Conservation (phyloP, 1,140 invertebrate species). For the Orius insidiosus region DNA sequence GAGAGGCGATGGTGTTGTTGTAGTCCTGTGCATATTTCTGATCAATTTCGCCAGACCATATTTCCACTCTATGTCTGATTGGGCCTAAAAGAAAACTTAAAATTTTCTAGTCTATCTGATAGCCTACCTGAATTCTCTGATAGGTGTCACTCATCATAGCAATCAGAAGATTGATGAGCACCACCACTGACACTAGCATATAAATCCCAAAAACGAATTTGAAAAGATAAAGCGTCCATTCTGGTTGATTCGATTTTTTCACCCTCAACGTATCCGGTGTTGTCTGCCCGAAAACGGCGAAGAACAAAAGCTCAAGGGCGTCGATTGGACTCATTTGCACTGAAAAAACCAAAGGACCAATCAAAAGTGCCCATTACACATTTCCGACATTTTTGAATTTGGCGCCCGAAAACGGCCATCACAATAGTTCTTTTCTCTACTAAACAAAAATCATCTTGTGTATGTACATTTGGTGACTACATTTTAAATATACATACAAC, state of each 20-base stretch:
- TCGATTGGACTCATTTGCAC: slow-evolving; percentile 72
- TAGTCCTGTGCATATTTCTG: slow-evolving; percentile 95
- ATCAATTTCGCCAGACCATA: slow-evolving; percentile 97
- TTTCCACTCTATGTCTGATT: slow-evolving; percentile 99
- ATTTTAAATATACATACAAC: not conserved
- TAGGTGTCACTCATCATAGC: slow-evolving; percentile 99
- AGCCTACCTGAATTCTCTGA: slow-evolving; percentile 79
- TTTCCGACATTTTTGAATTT: too few relatives aligned
- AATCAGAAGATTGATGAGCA: slow-evolving; percentile 97
- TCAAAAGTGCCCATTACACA: too few relatives aligned
- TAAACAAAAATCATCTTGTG: not conserved
- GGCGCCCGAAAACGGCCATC: not conserved
- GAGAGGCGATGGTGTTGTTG: slow-evolving; percentile 88
- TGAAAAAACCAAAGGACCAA: slow-evolving; percentile 35
- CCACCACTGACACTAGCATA: slow-evolving; percentile 96
- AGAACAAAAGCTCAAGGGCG: slow-evolving; percentile 94
- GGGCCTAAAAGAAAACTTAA: slow-evolving; percentile 41
- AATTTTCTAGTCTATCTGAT: not conserved
- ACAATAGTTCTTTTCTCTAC: not conserved
- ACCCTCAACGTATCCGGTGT: slow-evolving; percentile 62
- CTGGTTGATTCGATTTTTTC: slow-evolving; percentile 35
- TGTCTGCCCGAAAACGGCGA: slow-evolving; percentile 95
- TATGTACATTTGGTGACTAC: not conserved
- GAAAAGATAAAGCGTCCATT: slow-evolving; percentile 61
- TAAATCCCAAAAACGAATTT: slow-evolving; percentile 79